Conservation (phyloP, 2,113 vertebrate species). For the Bos taurus region ARS-UCD2.0 NC_037336.1:73868001-73868500, state of each 20-base stretch:
- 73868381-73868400: constrained; percentile 30
- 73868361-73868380: neutral
- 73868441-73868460: constrained; percentile 30
- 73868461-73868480: neutral
- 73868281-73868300: constrained; percentile 26
- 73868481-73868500: neutral
- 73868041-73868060: neutral
- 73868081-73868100: neutral
- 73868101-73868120: neutral
- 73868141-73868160: neutral
- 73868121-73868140: neutral
- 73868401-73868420: constrained; percentile 37
- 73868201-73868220: neutral
- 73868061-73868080: neutral
- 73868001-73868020: neutral
- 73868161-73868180: constrained; percentile 19
- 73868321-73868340: neutral
- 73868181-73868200: constrained; percentile 22
- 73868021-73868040: neutral
- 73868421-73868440: neutral
- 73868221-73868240: neutral
- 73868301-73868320: constrained; percentile 30
- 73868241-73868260: constrained; percentile 26
- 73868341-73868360: constrained; percentile 55
- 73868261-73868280: constrained; percentile 38